Conservation (phyloP, 2,797 vertebrate genomes). For the Bradypus variegatus region DNA sequence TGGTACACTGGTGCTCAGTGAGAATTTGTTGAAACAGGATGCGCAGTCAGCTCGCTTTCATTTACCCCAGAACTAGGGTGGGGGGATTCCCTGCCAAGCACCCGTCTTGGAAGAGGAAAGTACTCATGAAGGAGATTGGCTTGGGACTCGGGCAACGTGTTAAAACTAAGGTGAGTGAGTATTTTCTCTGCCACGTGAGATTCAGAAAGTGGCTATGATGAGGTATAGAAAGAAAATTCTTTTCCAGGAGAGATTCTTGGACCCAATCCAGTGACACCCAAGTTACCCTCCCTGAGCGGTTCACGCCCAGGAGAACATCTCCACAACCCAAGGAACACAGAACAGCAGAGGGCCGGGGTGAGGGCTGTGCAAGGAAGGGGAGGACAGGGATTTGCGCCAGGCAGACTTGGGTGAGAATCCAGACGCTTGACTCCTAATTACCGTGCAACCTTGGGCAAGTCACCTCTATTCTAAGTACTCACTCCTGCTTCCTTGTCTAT, state of each 20-base stretch:
- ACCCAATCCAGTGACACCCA: fast-evolving
- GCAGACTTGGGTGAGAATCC: background rate
- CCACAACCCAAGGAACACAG: background rate
- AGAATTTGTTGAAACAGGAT: background rate
- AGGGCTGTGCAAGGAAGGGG: fast-evolving
- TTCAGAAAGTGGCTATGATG: background rate
- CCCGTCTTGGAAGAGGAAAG: background rate
- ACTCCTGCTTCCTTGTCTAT: background rate
- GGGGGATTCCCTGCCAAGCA: background rate
- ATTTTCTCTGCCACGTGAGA: background rate
- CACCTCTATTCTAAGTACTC: too few species aligned
- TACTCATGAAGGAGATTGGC: background rate
- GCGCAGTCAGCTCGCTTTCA: background rate
- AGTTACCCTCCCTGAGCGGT: background rate
- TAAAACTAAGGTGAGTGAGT: background rate
- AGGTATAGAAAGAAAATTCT: background rate
- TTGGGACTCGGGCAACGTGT: background rate
- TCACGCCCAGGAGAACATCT: background rate
- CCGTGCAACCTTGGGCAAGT: background rate
- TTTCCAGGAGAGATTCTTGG: background rate
- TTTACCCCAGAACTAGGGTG: background rate
- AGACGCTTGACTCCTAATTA: background rate
- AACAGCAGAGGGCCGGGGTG: fast-evolving
- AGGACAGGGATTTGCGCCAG: too few species aligned
- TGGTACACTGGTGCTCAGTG: background rate